Evolutionary conservation across 2,888 invertebrate genomes (phyloP).

Genomic region (Disparrhopalites patrizii): DNA sequence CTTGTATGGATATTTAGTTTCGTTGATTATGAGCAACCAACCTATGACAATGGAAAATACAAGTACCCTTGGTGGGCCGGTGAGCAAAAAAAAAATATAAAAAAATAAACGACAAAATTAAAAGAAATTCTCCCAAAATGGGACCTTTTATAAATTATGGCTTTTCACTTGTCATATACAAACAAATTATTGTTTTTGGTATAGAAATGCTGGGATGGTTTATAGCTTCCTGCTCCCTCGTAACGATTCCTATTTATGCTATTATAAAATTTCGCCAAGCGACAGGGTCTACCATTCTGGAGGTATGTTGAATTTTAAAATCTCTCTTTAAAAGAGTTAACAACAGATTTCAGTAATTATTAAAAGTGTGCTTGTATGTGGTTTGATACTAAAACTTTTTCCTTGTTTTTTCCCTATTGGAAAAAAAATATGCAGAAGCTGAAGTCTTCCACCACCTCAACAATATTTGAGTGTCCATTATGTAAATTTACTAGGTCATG

Average conservation of each 20-base stretch:
- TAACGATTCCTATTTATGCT: conserved; percentile 81
- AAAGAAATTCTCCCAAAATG: too few relatives aligned
- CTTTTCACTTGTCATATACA: too few relatives aligned
- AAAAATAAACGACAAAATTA: too few relatives aligned
- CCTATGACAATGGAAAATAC: conserved; percentile 74
- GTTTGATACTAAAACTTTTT: not conserved
- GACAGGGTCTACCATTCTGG: conserved; percentile 65
- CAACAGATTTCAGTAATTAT: not conserved
- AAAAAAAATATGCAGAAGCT: conserved; percentile 63
- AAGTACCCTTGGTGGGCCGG: conserved; percentile 70
- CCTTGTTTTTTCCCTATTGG: not conserved
- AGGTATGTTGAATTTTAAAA: conserved; percentile 57
- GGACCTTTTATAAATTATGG: too few relatives aligned
- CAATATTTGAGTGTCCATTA: conserved; percentile 67
- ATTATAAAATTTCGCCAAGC: conserved; percentile 66
- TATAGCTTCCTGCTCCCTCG: conserved; percentile 73
- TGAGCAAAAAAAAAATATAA: too few relatives aligned
- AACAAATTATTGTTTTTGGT: too few relatives aligned
- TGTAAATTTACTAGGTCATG: conserved; percentile 53
- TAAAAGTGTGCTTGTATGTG: not conserved
- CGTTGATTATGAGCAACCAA: conserved; percentile 80
- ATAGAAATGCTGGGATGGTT: conserved; percentile 67
- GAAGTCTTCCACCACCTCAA: conserved; percentile 68
- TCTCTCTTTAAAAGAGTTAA: too few relatives aligned
- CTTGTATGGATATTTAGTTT: conserved; percentile 83